A percentile compares a stretch with the other conserved stretches of the same genome.
Evolutionary conservation across 1,140 invertebrate genomes (phyloP).

Genomic region (Dinoponera quadriceps): DNA sequence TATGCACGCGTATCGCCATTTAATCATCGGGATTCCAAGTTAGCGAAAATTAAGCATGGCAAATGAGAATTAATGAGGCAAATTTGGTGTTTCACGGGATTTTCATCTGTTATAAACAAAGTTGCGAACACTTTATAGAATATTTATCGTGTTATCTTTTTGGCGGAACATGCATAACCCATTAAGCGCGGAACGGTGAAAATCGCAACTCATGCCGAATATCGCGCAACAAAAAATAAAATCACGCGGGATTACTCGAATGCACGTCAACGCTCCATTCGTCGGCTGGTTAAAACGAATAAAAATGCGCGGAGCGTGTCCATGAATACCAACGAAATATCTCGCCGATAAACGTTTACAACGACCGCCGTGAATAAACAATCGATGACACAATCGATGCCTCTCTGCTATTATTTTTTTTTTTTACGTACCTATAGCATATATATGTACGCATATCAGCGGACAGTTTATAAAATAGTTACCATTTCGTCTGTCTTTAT

Average conservation of each 20-base stretch:
- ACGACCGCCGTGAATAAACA: slow-evolving; percentile 27
- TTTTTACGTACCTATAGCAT: slow-evolving; percentile 1
- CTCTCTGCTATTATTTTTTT: background rate
- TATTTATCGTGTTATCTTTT: slow-evolving; percentile 16
- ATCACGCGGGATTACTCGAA: slow-evolving; percentile 51
- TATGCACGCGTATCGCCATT: too few relatives aligned
- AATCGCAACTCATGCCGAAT: slow-evolving; percentile 51
- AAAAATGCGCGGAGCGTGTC: slow-evolving; percentile 45
- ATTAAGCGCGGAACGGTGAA: slow-evolving; percentile 42
- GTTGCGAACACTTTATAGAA: slow-evolving; percentile 6
- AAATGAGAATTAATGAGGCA: background rate
- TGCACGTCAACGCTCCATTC: slow-evolving; percentile 52
- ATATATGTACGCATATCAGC: background rate
- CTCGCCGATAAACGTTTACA: slow-evolving; percentile 41
- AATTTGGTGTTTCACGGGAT: background rate
- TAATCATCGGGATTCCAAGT: background rate
- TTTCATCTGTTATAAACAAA: background rate
- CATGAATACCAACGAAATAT: slow-evolving; percentile 54
- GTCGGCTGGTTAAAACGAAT: slow-evolving; percentile 52
- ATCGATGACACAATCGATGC: slow-evolving; percentile 43
- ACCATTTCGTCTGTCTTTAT: slow-evolving; percentile 30
- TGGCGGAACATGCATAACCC: slow-evolving; percentile 6
- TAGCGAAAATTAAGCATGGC: background rate
- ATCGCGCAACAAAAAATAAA: slow-evolving; percentile 51
- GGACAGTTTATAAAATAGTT: slow-evolving; percentile 37